phyloP scores from a whole-genome alignment of 2,888 invertebrate genomes.

The Brassicogethes aeneus region DNA sequence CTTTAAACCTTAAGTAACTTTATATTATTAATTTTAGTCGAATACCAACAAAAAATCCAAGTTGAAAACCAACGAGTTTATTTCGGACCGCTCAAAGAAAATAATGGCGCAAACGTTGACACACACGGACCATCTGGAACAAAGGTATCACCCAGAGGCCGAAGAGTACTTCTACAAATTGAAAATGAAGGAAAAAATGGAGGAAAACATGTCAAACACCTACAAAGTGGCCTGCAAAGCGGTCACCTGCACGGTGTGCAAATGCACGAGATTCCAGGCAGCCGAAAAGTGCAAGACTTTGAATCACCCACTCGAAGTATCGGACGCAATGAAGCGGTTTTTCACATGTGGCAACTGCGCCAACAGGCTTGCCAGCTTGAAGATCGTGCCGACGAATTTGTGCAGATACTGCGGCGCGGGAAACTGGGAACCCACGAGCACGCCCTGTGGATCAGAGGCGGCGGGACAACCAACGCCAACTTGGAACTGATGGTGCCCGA shows the following conservation, averaged over 20 bases:
- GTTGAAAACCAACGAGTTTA: constrained; percentile 40
- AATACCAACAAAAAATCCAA: too few species aligned
- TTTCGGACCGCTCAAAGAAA: constrained; percentile 62
- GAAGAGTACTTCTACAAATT: constrained; percentile 82
- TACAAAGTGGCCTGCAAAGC: constrained; percentile 82
- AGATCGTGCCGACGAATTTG: constrained; percentile 65
- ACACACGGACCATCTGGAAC: constrained; percentile 62
- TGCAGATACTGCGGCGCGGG: constrained; percentile 70
- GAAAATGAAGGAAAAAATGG: constrained; percentile 86
- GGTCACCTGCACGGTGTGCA: constrained; percentile 79
- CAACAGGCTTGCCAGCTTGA: constrained; percentile 71
- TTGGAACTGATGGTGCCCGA: too few species aligned
- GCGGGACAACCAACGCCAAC: too few species aligned
- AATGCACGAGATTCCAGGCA: constrained; percentile 84
- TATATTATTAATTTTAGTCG: too few species aligned
- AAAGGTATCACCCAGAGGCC: constrained; percentile 66
- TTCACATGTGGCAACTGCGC: constrained; percentile 87
- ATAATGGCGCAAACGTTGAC: constrained; percentile 67
- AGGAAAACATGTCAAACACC: constrained; percentile 85
- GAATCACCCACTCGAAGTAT: constrained; percentile 68
- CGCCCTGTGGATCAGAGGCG: too few species aligned
- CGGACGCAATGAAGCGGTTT: constrained; percentile 82
- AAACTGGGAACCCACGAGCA: too few species aligned
- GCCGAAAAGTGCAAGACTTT: constrained; percentile 81
- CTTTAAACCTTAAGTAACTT: too few species aligned